phyloP scores from a whole-genome alignment of 2,113 vertebrate species.

The Gambusia affinis region DNA sequence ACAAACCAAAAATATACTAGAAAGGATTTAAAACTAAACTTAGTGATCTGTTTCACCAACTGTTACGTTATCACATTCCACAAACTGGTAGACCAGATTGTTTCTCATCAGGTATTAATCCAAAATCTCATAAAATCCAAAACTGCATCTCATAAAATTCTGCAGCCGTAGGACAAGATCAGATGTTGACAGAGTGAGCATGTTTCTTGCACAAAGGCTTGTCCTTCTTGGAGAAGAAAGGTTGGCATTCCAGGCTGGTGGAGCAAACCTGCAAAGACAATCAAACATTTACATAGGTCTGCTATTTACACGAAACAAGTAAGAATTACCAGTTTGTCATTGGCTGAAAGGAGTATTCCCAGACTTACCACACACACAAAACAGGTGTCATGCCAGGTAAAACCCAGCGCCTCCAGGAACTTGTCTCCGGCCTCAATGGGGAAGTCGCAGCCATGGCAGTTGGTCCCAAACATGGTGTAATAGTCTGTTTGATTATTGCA shows the following conservation, averaged over 20 bases:
- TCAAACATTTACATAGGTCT: conserved; percentile 5
- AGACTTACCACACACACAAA: conserved; percentile 92
- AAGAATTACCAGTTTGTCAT: neutral
- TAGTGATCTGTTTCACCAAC: conserved; percentile 29
- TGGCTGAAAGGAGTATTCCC: conserved; percentile 8
- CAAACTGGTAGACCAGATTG: conserved; percentile 10
- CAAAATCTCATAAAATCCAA: conserved; percentile 27
- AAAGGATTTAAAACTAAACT: conserved; percentile 18
- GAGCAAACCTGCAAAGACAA: conserved; percentile 84
- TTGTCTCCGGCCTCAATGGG: conserved; percentile 97
- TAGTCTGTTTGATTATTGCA: conserved; percentile 82
- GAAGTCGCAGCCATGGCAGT: conserved; percentile 95
- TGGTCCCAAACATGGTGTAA: conserved; percentile 91
- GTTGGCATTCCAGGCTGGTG: conserved; percentile 90
- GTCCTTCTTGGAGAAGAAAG: conserved; percentile 98
- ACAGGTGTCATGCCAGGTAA: conserved; percentile 97
- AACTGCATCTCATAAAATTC: neutral
- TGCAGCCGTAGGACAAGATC: conserved; percentile 44
- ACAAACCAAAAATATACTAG: conserved; percentile 9
- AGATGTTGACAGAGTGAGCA: conserved; percentile 90
- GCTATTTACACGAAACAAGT: neutral
- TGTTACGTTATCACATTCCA: conserved; percentile 12
- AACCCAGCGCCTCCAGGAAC: conserved; percentile 93
- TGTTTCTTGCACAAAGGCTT: conserved; percentile 98
- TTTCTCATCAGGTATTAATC: conserved; percentile 18